Conservation (phyloP, 2,113 vertebrate genomes). For the Willisornis vidua region DNA sequence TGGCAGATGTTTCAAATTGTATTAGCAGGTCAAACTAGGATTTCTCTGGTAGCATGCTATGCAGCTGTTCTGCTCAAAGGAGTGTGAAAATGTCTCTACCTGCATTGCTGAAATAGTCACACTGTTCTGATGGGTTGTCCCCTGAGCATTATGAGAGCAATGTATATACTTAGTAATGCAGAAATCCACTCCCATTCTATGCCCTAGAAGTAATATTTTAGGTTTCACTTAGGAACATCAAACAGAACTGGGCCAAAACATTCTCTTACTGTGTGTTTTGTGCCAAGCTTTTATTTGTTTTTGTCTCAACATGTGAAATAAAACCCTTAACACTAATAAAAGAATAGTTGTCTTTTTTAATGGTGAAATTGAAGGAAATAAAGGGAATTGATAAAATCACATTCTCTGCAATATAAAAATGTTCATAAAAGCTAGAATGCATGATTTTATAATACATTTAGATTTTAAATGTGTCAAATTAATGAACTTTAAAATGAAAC, state of each 20-base stretch:
- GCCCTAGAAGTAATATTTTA: background rate
- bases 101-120: background rate
- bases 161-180: background rate
- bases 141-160: background rate
- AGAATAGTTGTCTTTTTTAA: background rate
- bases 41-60: background rate
- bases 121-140: background rate
- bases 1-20: background rate
- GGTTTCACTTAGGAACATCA: background rate
- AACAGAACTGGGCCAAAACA: background rate
- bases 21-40: background rate
- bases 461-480: constrained; percentile 2
- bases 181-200: background rate
- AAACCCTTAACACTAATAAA: background rate
- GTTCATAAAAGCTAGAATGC: background rate
- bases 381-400: background rate
- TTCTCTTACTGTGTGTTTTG: background rate
- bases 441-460: background rate
- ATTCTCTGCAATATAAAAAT: background rate
- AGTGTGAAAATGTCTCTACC: background rate
- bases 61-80: background rate
- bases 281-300: background rate
- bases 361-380: background rate
- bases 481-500: constrained; percentile 14
- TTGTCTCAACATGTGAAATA: background rate